Conservation (phyloP, 2,888 invertebrate species). For the Noctua janthina region DNA sequence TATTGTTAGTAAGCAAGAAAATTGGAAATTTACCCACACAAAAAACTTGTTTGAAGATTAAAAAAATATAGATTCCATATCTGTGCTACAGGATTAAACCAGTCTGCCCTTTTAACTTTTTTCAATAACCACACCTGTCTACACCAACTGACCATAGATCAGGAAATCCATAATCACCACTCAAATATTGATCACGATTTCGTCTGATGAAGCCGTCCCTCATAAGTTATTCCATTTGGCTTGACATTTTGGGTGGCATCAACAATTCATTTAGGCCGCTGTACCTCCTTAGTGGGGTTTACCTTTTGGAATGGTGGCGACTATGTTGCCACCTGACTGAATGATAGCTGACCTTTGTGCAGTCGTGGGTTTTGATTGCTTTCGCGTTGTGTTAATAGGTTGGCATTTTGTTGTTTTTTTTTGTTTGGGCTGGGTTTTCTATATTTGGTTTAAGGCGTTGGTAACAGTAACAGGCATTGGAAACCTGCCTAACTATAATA, state of each 20-base stretch:
- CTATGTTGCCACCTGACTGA: slow-evolving; percentile 29
- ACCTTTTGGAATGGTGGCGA: slow-evolving; percentile 45
- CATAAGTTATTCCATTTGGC: slow-evolving; percentile 86
- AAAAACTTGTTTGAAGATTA: too few relatives aligned
- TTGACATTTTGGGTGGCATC: slow-evolving; percentile 84
- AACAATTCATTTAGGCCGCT: slow-evolving; percentile 78
- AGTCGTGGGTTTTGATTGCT: slow-evolving; percentile 37
- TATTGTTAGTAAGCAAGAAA: neutral
- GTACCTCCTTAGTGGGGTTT: slow-evolving; percentile 72
- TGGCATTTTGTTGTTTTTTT: slow-evolving; percentile 35
- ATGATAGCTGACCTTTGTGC: slow-evolving; percentile 59
- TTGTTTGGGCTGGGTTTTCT: neutral
- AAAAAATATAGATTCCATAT: neutral
- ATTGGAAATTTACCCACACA: neutral
- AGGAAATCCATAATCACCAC: slow-evolving; percentile 44
- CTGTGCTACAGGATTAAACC: neutral
- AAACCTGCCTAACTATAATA: too few relatives aligned
- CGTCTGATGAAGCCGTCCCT: slow-evolving; percentile 68
- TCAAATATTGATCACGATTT: slow-evolving; percentile 57
- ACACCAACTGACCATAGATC: neutral
- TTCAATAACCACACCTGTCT: neutral
- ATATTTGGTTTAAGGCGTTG: slow-evolving; percentile 7
- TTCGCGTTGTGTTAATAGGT: slow-evolving; percentile 45
- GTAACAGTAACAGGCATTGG: neutral
- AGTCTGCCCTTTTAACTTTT: neutral